A percentile compares a stretch with the other conserved stretches of the same genome.
Conservation (phyloP, 1,140 invertebrate species). For the Drosophila ananassae region DNA sequence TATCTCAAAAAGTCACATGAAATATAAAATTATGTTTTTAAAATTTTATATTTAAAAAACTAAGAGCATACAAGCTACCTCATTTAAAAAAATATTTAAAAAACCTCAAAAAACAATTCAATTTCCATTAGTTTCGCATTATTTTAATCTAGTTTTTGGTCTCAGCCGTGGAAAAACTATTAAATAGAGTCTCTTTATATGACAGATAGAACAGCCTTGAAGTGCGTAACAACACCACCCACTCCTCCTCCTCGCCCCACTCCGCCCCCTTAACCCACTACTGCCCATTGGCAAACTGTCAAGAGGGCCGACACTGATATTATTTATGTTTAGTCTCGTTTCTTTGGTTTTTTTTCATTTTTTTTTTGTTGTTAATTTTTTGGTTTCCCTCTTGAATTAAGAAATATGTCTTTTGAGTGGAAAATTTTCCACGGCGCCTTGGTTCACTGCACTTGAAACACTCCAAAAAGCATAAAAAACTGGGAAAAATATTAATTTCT, state of each 20-base stretch:
- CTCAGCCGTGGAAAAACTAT: neutral
- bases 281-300: conserved; percentile 35
- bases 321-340: conserved; percentile 34
- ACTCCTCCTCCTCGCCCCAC: no score
- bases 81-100: neutral
- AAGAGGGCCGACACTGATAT: conserved; percentile 29
- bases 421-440: conserved; percentile 62
- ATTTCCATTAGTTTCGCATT: neutral
- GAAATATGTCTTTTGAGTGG: conserved; percentile 55
- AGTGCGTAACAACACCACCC: conserved; percentile 16
- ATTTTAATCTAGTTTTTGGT: neutral
- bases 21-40: neutral
- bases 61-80: neutral
- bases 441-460: conserved; percentile 36
- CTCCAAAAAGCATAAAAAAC: neutral
- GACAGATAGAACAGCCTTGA: conserved; percentile 21
- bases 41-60: neutral
- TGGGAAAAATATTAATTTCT: conserved; percentile 22
- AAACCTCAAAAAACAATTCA: neutral
- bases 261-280: conserved; percentile 6
- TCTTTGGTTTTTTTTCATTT: neutral
- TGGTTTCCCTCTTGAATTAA: conserved; percentile 35
- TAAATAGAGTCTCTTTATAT: conserved; percentile 1
- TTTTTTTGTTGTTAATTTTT: conserved; percentile 7
- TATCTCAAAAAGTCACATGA: no score